Conservation (phyloP, 2,113 vertebrate genomes). For the Sula dactylatra region DNA sequence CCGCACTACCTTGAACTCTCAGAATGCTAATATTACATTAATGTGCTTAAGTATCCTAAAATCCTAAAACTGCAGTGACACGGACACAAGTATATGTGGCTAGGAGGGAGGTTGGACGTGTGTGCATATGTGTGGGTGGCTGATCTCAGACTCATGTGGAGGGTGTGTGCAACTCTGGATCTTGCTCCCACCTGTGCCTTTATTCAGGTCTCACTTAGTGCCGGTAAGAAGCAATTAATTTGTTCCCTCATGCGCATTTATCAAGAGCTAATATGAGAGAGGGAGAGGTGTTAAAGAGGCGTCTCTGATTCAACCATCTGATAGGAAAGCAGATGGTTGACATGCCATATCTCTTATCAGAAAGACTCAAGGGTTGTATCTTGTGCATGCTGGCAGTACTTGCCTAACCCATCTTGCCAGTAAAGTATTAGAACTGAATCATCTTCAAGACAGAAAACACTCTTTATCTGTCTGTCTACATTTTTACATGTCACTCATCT, state of each 20-base stretch:
- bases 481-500: slow-evolving; percentile 36
- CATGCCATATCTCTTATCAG: slow-evolving; percentile 20
- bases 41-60: neutral
- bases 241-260: slow-evolving; percentile 9
- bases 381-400: slow-evolving; percentile 17
- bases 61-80: neutral
- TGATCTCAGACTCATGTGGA: neutral
- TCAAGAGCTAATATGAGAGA: slow-evolving; percentile 10
- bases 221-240: slow-evolving; percentile 43
- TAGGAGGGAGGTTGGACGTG: neutral
- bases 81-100: neutral
- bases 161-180: neutral
- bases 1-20: neutral
- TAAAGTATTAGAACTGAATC: slow-evolving; percentile 39
- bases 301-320: slow-evolving; percentile 33
- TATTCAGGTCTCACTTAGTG: neutral
- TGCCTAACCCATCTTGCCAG: slow-evolving; percentile 16
- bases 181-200: neutral
- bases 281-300: slow-evolving; percentile 42
- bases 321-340: slow-evolving; percentile 43
- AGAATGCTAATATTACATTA: neutral
- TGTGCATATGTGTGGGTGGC: neutral
- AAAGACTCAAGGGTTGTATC: slow-evolving; percentile 11
- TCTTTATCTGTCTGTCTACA: slow-evolving; percentile 13
- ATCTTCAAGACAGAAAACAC: slow-evolving; percentile 28